Base-by-base conservation (phyloP, 2,797 vertebrate genomes). In the Myotis planiceps region DNA sequence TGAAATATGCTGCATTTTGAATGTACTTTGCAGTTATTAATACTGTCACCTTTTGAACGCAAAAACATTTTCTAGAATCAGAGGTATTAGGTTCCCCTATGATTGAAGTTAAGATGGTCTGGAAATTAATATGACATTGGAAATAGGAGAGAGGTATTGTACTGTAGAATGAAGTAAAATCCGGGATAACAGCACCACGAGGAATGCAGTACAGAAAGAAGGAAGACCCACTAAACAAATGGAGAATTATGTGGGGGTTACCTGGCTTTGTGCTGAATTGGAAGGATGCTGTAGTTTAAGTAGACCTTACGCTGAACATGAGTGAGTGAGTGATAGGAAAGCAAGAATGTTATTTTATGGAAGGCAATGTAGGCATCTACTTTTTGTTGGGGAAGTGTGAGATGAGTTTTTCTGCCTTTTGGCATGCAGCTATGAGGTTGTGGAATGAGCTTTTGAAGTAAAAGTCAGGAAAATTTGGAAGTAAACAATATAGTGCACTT, bases 261-360 rank as follows among this genome's bases (percentile, higher is more conserved):
- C 74, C 29, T 79, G 80, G 15, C 32, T 92, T 47, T 82, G 29
- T 66, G 69, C n/a, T 91, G 5, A 60, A 53, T 85, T 92, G 66
- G 42, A 63, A 58, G 19, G 21, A 27, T 80, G 29, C 2, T 1
- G 42, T 66, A 32, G 39, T 90, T 84, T 86, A 75, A 75, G 6
- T 71, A 78, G 71, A 55, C 51, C 51, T 23, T 60, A 72, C 80
- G 76, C 37, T 66, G 88, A 92, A 66, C 25, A 4, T 84, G 42
- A 85, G 49, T 89, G 21, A 81, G 32, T 69, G 21, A 78, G 10
- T 69, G 39, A 39, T 75, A 4, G 19, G 51, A 78, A 72, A 94
- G 42, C 72, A 87, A 58, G 25, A 87, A 27, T 72, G n/a, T 47
- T 49, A 4, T 82, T 96, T 97, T 93, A 53, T 97, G 37, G 32